Conservation (phyloP, 2,113 vertebrate species). For the Cololabis saira region DNA sequence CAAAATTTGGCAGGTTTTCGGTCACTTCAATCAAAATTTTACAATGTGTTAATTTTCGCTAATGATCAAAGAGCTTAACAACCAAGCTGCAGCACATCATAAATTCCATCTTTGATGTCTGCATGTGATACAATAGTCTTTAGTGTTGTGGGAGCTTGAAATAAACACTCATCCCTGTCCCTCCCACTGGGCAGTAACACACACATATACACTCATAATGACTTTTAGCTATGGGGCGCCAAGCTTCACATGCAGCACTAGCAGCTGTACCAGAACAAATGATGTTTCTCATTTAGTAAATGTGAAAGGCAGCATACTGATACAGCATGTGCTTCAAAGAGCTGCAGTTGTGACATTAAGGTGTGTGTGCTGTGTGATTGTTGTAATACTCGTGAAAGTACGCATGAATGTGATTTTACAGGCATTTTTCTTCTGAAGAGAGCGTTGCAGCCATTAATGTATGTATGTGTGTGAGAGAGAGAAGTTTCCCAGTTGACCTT, state of each 20-base stretch:
- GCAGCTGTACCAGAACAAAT: conserved; percentile 36
- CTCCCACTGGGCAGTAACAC: conserved; percentile 54
- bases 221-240: conserved; percentile 60
- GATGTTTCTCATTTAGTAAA: conserved; percentile 33
- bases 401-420: not conserved
- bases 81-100: not conserved
- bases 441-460: not conserved
- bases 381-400: not conserved
- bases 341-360: conserved; percentile 1
- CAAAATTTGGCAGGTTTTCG: not conserved
- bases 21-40: conserved; percentile 27
- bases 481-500: conserved; percentile 47
- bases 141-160: conserved; percentile 15
- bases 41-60: conserved; percentile 3
- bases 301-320: conserved; percentile 6
- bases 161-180: conserved; percentile 32
- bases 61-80: conserved; percentile 1
- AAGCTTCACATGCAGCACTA: conserved; percentile 37
- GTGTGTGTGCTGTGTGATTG: not conserved
- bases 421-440: not conserved
- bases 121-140: conserved; percentile 23
- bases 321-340: not conserved
- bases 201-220: conserved; percentile 48
- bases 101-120: conserved; percentile 15
- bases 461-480: not conserved